A percentile compares a stretch with the other conserved stretches of the same genome.
These are phyloP conservation scores for Pseudomyrmex pallidus DNA, from an alignment of 1,140 invertebrate species.

Conservation along the genomic window DNA sequence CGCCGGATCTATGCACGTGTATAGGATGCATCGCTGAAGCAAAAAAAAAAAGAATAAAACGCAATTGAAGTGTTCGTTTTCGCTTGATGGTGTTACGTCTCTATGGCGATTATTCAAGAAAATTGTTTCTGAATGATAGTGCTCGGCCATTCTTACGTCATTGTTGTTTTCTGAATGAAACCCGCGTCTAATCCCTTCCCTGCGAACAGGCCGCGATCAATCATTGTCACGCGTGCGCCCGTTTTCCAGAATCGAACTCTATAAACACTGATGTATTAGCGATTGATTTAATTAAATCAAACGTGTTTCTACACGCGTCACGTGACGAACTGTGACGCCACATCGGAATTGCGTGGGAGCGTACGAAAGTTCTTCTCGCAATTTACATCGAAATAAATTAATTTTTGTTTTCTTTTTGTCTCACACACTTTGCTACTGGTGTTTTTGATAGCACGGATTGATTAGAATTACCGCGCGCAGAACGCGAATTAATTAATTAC, in stretches of 20 bases:
- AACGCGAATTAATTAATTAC: no score
- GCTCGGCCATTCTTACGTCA: constrained; percentile 19
- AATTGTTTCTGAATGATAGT: constrained; percentile 41
- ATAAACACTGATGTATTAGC: not conserved
- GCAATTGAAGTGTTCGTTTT: constrained; percentile 36
- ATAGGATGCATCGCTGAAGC: not conserved
- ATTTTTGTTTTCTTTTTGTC: not conserved
- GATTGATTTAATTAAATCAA: not conserved
- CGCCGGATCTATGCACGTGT: no score
- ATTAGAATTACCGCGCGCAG: no score
- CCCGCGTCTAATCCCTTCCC: not conserved
- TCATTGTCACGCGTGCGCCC: not conserved
- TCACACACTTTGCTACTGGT: not conserved
- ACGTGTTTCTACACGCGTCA: no score
- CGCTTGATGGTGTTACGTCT: not conserved
- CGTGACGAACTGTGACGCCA: no score
- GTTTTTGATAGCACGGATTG: no score
- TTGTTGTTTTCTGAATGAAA: constrained; percentile 49
- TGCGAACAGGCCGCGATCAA: not conserved
- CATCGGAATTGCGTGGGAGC: no score
- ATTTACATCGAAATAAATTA: not conserved
- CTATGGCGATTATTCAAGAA: constrained; percentile 40
- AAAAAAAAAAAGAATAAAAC: constrained; percentile 21
- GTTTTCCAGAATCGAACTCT: not conserved
- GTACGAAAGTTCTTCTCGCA: no score